A percentile compares a stretch with the other conserved stretches of the same genome.
Evolutionary conservation across 35 echinoderm and acorn worm genomes (phyloP).

Genomic region (Patiria miniata): DNA sequence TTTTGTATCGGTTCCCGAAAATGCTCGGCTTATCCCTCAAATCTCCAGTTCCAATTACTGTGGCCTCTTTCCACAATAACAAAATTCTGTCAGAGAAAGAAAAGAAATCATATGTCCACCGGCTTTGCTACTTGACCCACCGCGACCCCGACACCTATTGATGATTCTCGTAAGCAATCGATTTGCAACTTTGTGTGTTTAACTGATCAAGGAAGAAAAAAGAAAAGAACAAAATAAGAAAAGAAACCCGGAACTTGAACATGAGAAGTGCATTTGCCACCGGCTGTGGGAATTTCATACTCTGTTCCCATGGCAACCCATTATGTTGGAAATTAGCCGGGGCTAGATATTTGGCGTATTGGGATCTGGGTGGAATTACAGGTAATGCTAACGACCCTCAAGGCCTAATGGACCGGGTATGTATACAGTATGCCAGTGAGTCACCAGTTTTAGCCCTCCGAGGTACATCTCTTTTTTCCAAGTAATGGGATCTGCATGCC

Average conservation of each 20-base stretch:
- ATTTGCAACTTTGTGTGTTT: conserved; percentile 16
- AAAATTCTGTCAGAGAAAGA: not conserved
- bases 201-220: conserved; percentile 2
- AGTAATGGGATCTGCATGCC: conserved; percentile 27
- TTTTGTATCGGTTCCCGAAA: not conserved
- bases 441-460: not conserved
- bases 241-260: not conserved
- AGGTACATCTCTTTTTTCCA: not conserved
- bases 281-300: conserved; percentile 11
- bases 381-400: not conserved
- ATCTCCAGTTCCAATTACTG: conserved; percentile 24
- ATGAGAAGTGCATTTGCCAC: conserved; percentile 28
- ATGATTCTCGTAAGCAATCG: conserved; percentile 15
- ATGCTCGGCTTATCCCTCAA: conserved; percentile 4
- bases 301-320: conserved; percentile 5
- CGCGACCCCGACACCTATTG: not conserved
- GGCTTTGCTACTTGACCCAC: not conserved
- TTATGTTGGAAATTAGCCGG: conserved; percentile 21
- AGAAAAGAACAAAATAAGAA: not conserved
- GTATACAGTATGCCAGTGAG: not conserved
- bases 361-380: conserved; percentile 10
- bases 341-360: not conserved
- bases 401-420: conserved; percentile 6
- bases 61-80: conserved; percentile 3
- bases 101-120: conserved; percentile 14